Conservation (phyloP, 2,797 vertebrate genomes). For the Gadopsis marmoratus region DNA sequence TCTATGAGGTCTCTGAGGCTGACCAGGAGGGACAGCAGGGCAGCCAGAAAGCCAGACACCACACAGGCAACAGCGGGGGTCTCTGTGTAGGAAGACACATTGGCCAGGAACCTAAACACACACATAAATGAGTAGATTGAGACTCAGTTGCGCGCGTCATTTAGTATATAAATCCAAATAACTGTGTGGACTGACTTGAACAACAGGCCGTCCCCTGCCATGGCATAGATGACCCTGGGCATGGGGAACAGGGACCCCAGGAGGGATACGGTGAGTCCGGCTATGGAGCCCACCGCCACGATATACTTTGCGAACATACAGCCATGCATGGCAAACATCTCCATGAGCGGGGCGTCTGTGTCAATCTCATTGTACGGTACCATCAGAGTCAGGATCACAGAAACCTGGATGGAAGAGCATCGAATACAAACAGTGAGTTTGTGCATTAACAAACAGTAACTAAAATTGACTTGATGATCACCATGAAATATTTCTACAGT, state of each 20-base stretch:
- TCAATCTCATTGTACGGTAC: slow-evolving; percentile 94
- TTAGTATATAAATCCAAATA: neutral
- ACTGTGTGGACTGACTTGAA: slow-evolving; percentile 89
- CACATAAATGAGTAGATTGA: neutral
- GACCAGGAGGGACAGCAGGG: slow-evolving; percentile 93
- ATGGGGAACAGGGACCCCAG: slow-evolving; percentile 97
- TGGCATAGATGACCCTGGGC: slow-evolving; percentile 97
- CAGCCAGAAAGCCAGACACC: slow-evolving; percentile 94
- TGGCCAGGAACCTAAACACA: slow-evolving; percentile 90
- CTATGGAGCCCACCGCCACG: slow-evolving; percentile 95
- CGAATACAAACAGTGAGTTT: neutral
- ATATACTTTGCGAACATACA: slow-evolving; percentile 95
- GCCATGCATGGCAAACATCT: slow-evolving; percentile 94
- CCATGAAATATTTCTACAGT: too few relatives aligned
- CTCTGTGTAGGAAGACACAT: slow-evolving; percentile 95
- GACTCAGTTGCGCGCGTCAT: neutral
- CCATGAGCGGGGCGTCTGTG: slow-evolving; percentile 95
- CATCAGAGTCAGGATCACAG: slow-evolving; percentile 97
- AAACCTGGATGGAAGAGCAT: slow-evolving; percentile 86
- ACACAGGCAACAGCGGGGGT: slow-evolving; percentile 95
- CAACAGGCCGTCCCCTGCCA: slow-evolving; percentile 96
- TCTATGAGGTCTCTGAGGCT: slow-evolving; percentile 97
- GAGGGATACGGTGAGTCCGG: slow-evolving; percentile 94
- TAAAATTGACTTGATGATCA: too few relatives aligned
- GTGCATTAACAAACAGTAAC: neutral